phyloP scores from a whole-genome alignment of 2,888 invertebrate species.

The Scaptomyza caliginosa region DNA sequence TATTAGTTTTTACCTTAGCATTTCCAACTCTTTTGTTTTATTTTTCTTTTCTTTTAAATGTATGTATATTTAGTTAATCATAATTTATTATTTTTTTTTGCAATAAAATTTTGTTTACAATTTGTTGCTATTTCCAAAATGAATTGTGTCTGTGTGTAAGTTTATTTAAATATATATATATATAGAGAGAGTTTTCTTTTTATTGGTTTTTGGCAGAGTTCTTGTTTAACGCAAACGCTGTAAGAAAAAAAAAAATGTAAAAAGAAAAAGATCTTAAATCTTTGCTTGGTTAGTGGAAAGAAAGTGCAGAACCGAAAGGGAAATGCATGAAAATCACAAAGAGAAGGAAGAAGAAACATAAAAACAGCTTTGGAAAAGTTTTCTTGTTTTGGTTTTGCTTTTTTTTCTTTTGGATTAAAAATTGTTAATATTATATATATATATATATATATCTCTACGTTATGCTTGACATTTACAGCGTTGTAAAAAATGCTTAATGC shows the following conservation, averaged over 20 bases:
- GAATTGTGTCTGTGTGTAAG: slow-evolving; percentile 27
- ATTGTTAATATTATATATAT: slow-evolving; percentile 30
- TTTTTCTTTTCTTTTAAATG: slow-evolving; percentile 17
- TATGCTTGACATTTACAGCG: slow-evolving; percentile 69
- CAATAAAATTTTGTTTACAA: slow-evolving; percentile 56
- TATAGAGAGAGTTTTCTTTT: slow-evolving; percentile 19
- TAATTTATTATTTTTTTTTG: slow-evolving; percentile 37
- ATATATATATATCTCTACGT: slow-evolving; percentile 35
- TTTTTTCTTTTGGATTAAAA: not conserved
- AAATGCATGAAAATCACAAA: slow-evolving; percentile 10
- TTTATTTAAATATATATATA: slow-evolving; percentile 20
- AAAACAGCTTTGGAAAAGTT: not conserved
- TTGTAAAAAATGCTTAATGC: slow-evolving; percentile 50
- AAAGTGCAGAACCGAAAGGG: slow-evolving; percentile 8
- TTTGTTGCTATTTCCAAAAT: slow-evolving; percentile 66
- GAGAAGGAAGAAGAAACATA: not conserved
- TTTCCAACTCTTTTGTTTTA: slow-evolving; percentile 15
- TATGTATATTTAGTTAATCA: slow-evolving; percentile 46
- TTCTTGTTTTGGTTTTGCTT: not conserved
- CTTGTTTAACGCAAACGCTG: slow-evolving; percentile 25
- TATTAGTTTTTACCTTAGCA: slow-evolving; percentile 12
- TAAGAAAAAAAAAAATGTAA: slow-evolving; percentile 24
- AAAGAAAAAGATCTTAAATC: slow-evolving; percentile 23
- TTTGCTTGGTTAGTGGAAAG: slow-evolving; percentile 7
- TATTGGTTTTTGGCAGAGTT: slow-evolving; percentile 40